Percentiles rank a stretch among this genome's conserved stretches.
These are phyloP conservation scores for Orchesellides sinensis DNA, from an alignment of 2,888 invertebrate genomes.

Conservation along the genomic window DNA sequence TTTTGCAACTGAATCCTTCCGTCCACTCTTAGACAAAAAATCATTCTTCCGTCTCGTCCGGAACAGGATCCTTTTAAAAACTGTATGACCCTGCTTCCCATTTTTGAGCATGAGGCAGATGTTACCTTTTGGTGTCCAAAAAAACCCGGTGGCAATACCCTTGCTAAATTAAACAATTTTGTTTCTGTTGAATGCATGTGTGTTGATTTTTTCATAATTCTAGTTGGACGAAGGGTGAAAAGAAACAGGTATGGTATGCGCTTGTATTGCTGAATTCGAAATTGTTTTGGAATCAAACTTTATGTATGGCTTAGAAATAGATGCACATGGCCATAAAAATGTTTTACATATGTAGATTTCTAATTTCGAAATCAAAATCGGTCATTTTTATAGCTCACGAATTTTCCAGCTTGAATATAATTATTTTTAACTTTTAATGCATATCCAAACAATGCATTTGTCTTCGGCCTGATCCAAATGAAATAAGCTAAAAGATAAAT, in stretches of 20 bases:
- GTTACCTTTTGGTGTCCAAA: constrained; percentile 3
- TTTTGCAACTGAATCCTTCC: constrained; percentile 69
- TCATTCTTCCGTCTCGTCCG: constrained; percentile 47
- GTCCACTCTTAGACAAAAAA: constrained; percentile 33
- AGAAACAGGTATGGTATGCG: constrained; percentile 5
- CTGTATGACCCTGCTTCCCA: constrained; percentile 3
- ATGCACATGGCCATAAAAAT: too few relatives aligned
- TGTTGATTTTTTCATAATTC: constrained; percentile 33
- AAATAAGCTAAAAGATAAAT: too few relatives aligned
- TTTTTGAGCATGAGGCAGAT: constrained; percentile 25
- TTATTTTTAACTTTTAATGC: too few relatives aligned
- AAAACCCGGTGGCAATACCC: constrained; percentile 25
- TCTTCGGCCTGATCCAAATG: too few relatives aligned
- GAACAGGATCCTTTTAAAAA: constrained; percentile 57
- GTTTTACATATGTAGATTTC: too few relatives aligned
- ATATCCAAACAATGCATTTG: too few relatives aligned
- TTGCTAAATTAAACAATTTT: constrained; percentile 32
- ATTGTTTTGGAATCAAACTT: too few relatives aligned
- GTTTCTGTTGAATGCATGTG: constrained; percentile 35
- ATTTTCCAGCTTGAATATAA: too few relatives aligned
- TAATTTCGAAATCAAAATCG: too few relatives aligned
- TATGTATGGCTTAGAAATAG: too few relatives aligned
- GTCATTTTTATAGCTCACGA: too few relatives aligned
- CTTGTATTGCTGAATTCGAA: too few relatives aligned
- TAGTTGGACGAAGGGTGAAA: constrained; percentile 10